Conservation (phyloP, 2,797 vertebrate genomes). For the Rhinoraja longicauda region DNA sequence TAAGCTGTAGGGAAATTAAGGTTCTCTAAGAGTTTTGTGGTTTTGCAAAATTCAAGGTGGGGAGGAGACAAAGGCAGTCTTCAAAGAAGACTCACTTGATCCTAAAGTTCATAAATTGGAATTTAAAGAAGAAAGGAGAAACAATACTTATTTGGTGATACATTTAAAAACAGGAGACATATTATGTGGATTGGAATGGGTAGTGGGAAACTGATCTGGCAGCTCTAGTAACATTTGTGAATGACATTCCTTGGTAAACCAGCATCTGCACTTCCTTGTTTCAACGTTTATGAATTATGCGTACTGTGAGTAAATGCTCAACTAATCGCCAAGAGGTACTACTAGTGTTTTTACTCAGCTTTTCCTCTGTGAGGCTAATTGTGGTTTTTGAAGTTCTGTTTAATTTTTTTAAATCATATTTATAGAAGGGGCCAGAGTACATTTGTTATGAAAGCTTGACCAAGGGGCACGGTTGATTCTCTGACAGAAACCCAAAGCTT, state of each 20-base stretch:
- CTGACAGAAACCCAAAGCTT: neutral
- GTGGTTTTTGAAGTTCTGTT: neutral
- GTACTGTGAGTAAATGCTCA: neutral
- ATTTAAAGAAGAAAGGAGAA: neutral
- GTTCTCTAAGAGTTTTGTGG: neutral
- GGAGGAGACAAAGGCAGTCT: neutral
- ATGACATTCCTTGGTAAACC: too few species aligned
- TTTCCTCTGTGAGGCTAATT: neutral
- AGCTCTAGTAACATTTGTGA: too few species aligned
- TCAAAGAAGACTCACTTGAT: neutral
- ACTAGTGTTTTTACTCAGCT: neutral
- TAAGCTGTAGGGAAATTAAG: neutral
- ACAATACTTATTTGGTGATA: neutral
- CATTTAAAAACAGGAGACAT: neutral
- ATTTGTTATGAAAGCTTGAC: neutral
- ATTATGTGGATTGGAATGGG: neutral
- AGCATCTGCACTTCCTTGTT: too few species aligned
- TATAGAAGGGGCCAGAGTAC: neutral
- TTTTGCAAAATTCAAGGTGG: neutral
- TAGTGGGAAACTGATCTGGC: neutral
- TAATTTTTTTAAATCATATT: neutral
- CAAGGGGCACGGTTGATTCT: neutral
- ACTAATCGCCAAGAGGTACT: too few species aligned
- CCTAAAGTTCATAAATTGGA: neutral
- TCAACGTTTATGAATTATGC: too few species aligned